Conservation (phyloP, 2,888 invertebrate species). For the Slavum lentiscoides region DNA sequence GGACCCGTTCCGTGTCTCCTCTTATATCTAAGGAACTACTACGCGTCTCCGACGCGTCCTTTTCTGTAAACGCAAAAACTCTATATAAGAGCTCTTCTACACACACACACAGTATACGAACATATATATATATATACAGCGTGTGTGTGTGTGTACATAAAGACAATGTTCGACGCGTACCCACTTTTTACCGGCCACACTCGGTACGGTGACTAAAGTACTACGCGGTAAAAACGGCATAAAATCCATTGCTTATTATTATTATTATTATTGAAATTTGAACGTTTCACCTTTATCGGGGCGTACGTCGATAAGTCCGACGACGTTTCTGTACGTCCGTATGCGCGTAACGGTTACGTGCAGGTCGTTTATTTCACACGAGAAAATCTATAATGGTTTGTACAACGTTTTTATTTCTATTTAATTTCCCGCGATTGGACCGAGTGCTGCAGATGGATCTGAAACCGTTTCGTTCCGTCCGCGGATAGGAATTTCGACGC, state of each 20-base stretch:
- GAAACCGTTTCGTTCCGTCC: too few relatives aligned
- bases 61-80: not conserved
- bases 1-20: conserved; percentile 1
- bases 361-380: too few relatives aligned
- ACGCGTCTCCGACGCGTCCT: not conserved
- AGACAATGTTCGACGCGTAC: conserved; percentile 14
- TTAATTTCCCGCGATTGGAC: too few relatives aligned
- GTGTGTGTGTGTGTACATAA: not conserved
- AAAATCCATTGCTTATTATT: not conserved
- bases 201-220: too few relatives aligned
- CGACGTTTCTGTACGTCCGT: not conserved
- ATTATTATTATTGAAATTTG: not conserved
- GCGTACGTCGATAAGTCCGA: not conserved
- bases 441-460: too few relatives aligned
- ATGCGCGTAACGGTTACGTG: too few relatives aligned
- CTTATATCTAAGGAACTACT: too few relatives aligned
- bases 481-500: too few relatives aligned
- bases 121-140: not conserved
- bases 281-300: not conserved
- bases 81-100: conserved; percentile 5
- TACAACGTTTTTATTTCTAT: too few relatives aligned
- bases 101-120: not conserved
- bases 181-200: conserved; percentile 30
- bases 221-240: not conserved
- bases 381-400: too few relatives aligned